Conservation (phyloP, 2,797 vertebrate genomes). For the Cuniculus paca region DNA sequence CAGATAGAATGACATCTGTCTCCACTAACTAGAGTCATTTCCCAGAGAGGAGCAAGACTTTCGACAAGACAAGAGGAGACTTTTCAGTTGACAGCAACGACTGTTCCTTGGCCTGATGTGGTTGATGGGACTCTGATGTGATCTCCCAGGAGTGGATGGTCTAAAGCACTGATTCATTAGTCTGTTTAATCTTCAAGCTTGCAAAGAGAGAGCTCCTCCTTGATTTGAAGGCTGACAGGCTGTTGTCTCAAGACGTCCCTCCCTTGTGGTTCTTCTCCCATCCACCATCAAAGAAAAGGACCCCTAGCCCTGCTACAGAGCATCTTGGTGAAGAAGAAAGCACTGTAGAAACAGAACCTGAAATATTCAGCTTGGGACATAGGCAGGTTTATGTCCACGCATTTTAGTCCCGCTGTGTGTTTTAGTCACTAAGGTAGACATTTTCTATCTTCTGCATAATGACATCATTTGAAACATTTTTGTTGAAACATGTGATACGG, state of each 20-base stretch:
- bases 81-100: conserved; percentile 81
- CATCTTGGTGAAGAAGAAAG: conserved; percentile 79
- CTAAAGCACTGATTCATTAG: conserved; percentile 86
- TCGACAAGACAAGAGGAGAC: conserved; percentile 72
- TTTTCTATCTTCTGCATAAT: conserved; percentile 8
- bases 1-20: conserved; percentile 80
- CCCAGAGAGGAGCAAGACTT: conserved; percentile 73
- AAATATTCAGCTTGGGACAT: conserved; percentile 45
- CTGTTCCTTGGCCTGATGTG: conserved; percentile 81
- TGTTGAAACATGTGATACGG: neutral
- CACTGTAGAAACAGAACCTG: conserved; percentile 70
- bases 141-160: conserved; percentile 81
- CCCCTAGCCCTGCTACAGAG: conserved; percentile 63
- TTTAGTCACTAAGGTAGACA: neutral
- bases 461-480: neutral
- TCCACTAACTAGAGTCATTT: conserved; percentile 78
- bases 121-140: conserved; percentile 82
- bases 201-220: conserved; percentile 81
- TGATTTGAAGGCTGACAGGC: conserved; percentile 84
- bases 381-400: neutral
- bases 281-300: conserved; percentile 69
- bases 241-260: conserved; percentile 82
- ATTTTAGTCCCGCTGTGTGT: neutral
- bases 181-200: conserved; percentile 87
- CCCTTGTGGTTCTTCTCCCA: conserved; percentile 80